Conservation (phyloP, 2,113 vertebrate species). For the Gobio gobio region DNA sequence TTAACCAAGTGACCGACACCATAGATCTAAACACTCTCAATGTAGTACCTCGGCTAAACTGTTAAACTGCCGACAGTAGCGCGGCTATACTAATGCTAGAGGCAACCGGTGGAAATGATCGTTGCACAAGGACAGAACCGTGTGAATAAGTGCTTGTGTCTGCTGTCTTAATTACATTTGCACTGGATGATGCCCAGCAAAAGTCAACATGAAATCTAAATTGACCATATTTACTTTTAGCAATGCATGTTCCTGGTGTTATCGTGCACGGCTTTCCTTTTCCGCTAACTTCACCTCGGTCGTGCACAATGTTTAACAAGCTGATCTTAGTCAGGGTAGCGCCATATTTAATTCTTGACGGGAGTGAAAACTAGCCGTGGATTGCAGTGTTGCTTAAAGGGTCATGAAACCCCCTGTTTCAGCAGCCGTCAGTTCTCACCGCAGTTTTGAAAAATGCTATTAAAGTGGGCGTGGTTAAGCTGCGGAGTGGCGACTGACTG, state of each 20-base stretch:
- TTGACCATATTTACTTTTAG: background rate
- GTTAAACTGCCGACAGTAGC: conserved; percentile 13
- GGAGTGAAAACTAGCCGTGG: background rate
- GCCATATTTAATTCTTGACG: too few relatives aligned
- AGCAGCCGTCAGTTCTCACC: too few relatives aligned
- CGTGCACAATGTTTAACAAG: background rate
- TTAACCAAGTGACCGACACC: conserved; percentile 1
- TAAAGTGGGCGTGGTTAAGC: too few relatives aligned
- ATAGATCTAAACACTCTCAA: background rate
- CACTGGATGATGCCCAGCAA: conserved; percentile 26
- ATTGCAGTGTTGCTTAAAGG: background rate
- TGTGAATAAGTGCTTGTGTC: background rate
- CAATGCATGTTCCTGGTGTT: background rate
- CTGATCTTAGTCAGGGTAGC: background rate
- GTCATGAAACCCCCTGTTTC: too few relatives aligned
- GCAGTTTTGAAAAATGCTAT: too few relatives aligned
- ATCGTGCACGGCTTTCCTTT: background rate
- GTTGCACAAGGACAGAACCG: background rate
- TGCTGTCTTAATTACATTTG: conserved; percentile 34
- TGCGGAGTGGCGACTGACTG: too few relatives aligned
- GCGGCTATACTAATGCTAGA: background rate
- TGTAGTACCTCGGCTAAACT: conserved; percentile 4
- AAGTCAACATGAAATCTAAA: conserved; percentile 1
- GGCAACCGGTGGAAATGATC: background rate
- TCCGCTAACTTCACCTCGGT: background rate